Percentiles rank a stretch among this genome's conserved stretches.
These are phyloP conservation scores for Cyclopterus lumpus DNA, from an alignment of 2,797 vertebrate species.

Conservation along the genomic window DNA sequence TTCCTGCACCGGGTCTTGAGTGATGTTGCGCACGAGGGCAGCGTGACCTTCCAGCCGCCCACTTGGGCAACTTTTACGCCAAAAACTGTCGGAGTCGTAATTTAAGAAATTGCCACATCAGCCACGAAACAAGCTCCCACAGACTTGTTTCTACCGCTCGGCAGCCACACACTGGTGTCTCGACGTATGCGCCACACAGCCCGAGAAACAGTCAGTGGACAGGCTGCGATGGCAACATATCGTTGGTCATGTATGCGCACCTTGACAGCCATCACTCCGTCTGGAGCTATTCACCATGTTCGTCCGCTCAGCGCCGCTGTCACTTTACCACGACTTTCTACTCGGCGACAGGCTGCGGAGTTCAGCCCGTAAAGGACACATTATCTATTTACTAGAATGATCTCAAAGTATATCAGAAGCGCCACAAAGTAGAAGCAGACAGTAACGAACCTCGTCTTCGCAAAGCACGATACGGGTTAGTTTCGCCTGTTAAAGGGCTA, in stretches of 20 bases:
- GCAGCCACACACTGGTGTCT: slow-evolving; percentile 35
- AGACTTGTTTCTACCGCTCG: slow-evolving; percentile 32
- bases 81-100: slow-evolving; percentile 12
- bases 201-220: slow-evolving; percentile 12
- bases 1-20: slow-evolving; percentile 38
- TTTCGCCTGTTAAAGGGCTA: slow-evolving; percentile 84
- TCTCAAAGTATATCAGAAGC: slow-evolving; percentile 68
- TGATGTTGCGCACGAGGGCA: slow-evolving; percentile 62
- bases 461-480: slow-evolving; percentile 72
- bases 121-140: slow-evolving; percentile 16
- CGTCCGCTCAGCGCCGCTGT: slow-evolving; percentile 75
- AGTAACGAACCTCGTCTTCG: slow-evolving; percentile 47
- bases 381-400: slow-evolving; percentile 30
- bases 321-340: slow-evolving; percentile 85
- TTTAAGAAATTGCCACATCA: slow-evolving; percentile 10
- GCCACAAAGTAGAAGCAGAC: slow-evolving; percentile 59
- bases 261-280: slow-evolving; percentile 70
- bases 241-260: slow-evolving; percentile 63
- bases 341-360: slow-evolving; percentile 75
- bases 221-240: slow-evolving; percentile 47
- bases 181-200: not conserved
- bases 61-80: slow-evolving; percentile 69
- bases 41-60: slow-evolving; percentile 57
- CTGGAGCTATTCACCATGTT: slow-evolving; percentile 72
- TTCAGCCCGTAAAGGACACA: slow-evolving; percentile 65